Conservation (phyloP, 2,797 vertebrate species). For the Cetoscarus ocellatus region DNA sequence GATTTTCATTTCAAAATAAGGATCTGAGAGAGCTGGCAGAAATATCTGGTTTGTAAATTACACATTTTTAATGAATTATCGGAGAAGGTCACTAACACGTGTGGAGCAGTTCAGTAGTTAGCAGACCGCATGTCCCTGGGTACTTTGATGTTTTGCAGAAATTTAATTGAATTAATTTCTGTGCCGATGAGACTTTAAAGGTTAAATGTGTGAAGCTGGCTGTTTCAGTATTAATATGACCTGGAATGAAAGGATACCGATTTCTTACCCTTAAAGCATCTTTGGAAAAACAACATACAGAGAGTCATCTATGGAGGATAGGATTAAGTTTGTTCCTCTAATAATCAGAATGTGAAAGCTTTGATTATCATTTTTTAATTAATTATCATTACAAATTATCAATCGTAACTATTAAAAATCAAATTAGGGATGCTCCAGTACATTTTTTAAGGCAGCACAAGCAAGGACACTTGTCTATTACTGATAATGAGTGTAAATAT, state of each 20-base stretch:
- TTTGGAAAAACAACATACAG: no score
- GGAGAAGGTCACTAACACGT: conserved; percentile 16
- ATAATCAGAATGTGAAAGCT: no score
- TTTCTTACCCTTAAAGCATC: background rate
- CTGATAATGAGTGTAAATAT: no score
- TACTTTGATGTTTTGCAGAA: conserved; percentile 9
- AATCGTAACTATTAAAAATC: no score
- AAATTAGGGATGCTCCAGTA: no score
- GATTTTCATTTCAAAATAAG: background rate
- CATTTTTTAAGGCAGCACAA: no score
- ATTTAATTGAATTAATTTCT: conserved; percentile 23
- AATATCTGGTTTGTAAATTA: background rate
- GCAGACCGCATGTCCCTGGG: background rate
- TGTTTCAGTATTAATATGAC: background rate
- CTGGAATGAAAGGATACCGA: background rate
- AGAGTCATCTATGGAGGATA: no score
- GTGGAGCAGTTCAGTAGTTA: background rate
- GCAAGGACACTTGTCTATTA: no score
- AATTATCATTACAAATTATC: no score
- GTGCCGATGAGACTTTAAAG: conserved; percentile 17
- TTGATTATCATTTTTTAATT: no score
- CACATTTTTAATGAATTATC: conserved; percentile 1
- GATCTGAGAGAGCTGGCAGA: background rate
- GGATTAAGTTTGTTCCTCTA: no score
- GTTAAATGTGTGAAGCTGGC: conserved; percentile 4